Evolutionary conservation across 2,113 vertebrate genomes (phyloP).

Genomic region (Prietella phreatophila): DNA sequence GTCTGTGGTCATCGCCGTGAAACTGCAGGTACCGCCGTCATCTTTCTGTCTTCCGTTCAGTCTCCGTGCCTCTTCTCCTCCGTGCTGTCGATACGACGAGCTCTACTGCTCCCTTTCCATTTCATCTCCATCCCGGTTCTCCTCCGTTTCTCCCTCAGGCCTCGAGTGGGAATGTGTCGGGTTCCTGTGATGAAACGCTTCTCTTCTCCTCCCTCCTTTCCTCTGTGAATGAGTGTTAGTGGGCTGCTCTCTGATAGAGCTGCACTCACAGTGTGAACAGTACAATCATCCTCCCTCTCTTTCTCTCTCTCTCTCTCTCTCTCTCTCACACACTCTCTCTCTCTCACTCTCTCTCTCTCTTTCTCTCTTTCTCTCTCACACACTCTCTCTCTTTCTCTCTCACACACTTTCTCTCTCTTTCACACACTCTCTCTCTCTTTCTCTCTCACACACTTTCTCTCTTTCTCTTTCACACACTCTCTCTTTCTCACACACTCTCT

Average conservation of each 20-base stretch:
- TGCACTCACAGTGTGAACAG: neutral
- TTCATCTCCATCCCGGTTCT: neutral
- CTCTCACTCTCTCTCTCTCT: too few species aligned
- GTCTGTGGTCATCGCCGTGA: conserved; percentile 89
- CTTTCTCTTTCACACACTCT: too few species aligned
- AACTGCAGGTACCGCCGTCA: conserved; percentile 77
- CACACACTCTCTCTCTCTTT: neutral
- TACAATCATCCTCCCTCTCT: neutral
- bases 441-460: neutral
- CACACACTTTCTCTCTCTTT: too few species aligned
- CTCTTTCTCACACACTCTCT: too few species aligned
- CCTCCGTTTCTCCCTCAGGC: neutral
- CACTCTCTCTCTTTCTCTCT: too few species aligned
- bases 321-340: neutral
- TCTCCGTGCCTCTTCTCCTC: neutral
- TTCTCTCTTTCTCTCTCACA: too few species aligned
- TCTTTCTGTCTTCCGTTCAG: neutral
- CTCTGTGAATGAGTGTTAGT: neutral
- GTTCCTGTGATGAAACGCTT: neutral
- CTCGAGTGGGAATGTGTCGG: neutral
- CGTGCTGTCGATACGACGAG: neutral
- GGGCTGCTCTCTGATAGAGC: neutral
- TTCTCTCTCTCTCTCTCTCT: neutral
- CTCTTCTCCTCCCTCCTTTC: neutral
- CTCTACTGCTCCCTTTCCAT: neutral